Evolutionary conservation across 2,888 invertebrate genomes (phyloP), one percentile per base, ranked within the genome.

Genomic region (Lasioglossum zephyrum): DNA sequence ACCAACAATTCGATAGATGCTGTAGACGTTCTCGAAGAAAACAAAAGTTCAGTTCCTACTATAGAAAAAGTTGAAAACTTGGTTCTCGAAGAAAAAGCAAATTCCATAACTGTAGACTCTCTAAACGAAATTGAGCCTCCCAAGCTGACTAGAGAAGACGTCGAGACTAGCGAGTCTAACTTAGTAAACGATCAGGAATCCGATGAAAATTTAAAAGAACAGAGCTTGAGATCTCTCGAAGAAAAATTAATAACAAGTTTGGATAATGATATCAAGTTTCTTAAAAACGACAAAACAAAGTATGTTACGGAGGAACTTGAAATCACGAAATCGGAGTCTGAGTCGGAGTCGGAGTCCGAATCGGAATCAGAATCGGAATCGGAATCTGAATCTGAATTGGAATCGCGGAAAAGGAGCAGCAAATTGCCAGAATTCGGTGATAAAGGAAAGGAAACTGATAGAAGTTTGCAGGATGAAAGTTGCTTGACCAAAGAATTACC

Each of bases 251-350:
- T 53, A 3, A 44, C 84, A 4, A 81, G 11, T 75, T 81, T 86
- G 16, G 87, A 86, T 31, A 81, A 80, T 16, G 84, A 90, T 39
- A 66, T 79, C 63, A 86, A 77, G 47, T 82, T 78, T n/a, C 39
- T 81, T 3, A 88, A 81, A 26, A 73, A 95, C 93, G 95, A 95
- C 90, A 95, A 95, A 90, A 95, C 94, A 83, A 82, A 79, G 77
- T 75, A 84, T 22, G 74, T 79, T 39, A 39, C 77, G 11, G 81
- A 87, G 39, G 87, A 90, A 75, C n/a, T 74, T n/a, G 31, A 86
- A 47, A 79, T 89, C 31, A 57, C 85, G 31, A 90, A 91, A 53
- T 57, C 57, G n/a, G 57, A 57, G 1, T 57, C n/a, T 0, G 53
- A 53, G n/a, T 53, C 22, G 0, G 53, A 53, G 3, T 53, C 53